phyloP scores from a whole-genome alignment of 2,113 vertebrate genomes.

The Oenanthe oenanthe region DNA sequence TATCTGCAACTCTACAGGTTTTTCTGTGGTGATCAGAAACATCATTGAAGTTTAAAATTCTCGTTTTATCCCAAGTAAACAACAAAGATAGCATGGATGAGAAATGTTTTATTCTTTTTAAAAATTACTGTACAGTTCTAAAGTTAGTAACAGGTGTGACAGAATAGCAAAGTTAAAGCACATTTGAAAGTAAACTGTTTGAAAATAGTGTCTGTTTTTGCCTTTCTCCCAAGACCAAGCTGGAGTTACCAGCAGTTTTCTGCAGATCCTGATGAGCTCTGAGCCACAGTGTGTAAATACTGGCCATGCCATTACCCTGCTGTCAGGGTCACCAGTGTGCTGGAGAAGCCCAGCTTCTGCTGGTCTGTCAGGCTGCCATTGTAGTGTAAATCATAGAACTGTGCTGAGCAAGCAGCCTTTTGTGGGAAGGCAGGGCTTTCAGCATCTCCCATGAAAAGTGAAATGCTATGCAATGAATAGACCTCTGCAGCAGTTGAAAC shows the following conservation, averaged over 20 bases:
- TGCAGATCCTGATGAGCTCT: neutral
- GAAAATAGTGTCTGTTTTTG: neutral
- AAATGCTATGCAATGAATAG: neutral
- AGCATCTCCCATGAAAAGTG: neutral
- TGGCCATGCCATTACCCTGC: neutral
- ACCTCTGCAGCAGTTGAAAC: neutral
- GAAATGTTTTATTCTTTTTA: neutral
- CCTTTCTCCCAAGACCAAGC: neutral
- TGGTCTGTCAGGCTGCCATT: neutral
- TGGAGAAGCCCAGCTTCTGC: neutral
- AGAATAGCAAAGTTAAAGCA: neutral
- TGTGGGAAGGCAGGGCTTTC: neutral
- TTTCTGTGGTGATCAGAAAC: neutral
- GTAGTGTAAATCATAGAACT: neutral
- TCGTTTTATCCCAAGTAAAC: neutral
- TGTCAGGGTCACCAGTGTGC: neutral
- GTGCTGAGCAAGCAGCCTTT: neutral
- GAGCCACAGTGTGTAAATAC: neutral
- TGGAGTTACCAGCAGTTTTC: neutral
- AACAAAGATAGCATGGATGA: neutral
- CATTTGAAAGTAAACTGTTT: neutral
- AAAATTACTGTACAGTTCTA: neutral
- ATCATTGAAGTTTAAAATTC: neutral
- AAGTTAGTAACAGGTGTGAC: neutral
- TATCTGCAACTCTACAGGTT: rapidly evolving